These are phyloP conservation scores for Pitta sordida DNA, from an alignment of 2,113 vertebrate genomes.

Conservation along the genomic window DNA sequence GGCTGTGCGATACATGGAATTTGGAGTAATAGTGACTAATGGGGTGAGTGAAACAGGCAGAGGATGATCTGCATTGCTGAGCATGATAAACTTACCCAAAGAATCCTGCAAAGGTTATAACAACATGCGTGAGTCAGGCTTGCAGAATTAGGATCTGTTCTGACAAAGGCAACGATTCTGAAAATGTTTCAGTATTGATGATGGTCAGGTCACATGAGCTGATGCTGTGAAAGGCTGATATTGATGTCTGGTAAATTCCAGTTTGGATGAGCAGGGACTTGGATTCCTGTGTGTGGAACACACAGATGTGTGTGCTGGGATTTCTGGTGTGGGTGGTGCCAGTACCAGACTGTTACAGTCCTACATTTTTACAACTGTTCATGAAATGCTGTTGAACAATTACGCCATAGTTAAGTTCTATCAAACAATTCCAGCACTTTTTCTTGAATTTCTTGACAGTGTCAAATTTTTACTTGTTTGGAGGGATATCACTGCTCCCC, in stretches of 20 bases:
- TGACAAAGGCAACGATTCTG: neutral
- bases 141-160: neutral
- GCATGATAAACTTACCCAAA: neutral
- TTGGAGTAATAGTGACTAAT: neutral
- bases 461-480: neutral
- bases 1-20: neutral
- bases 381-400: neutral
- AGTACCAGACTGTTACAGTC: neutral
- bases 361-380: neutral
- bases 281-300: neutral
- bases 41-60: neutral
- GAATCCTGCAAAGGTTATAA: neutral
- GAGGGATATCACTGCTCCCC: neutral
- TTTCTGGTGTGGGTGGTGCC: neutral
- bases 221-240: neutral
- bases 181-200: neutral
- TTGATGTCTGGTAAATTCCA: neutral
- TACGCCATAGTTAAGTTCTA: neutral
- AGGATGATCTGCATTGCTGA: neutral
- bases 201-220: neutral
- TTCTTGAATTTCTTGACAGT: neutral
- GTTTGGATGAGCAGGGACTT: neutral
- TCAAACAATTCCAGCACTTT: neutral
- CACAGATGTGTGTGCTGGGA: neutral
- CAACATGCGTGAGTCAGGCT: neutral